Percentiles rank a stretch among this genome's conserved stretches.
phyloP scores from a whole-genome alignment of 1,140 invertebrate genomes.

The Polypedilum pembai region DNA sequence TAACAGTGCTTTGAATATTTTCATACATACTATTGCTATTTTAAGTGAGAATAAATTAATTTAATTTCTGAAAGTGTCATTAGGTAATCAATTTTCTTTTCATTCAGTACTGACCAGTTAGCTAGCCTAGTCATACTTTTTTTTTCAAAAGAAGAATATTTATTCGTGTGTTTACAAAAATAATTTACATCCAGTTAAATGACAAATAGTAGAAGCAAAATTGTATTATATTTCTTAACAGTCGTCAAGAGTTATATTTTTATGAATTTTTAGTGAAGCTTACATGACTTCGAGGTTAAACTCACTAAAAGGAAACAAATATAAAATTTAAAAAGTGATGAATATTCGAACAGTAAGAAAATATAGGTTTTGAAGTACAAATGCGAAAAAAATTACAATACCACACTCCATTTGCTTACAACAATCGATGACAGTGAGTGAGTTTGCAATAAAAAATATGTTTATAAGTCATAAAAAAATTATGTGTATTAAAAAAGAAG shows the following conservation, averaged over 20 bases:
- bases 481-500: neutral
- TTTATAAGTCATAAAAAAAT: neutral
- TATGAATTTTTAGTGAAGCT: too few relatives aligned
- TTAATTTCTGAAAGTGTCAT: neutral
- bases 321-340: too few relatives aligned
- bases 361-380: neutral
- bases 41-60: neutral
- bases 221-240: too few relatives aligned
- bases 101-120: too few relatives aligned
- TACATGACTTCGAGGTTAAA: too few relatives aligned
- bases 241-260: too few relatives aligned
- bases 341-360: too few relatives aligned
- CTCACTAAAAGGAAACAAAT: too few relatives aligned
- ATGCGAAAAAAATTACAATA: slow-evolving; percentile 2
- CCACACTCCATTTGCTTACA: neutral
- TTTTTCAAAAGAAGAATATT: neutral
- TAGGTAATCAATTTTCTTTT: neutral
- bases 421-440: neutral
- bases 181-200: slow-evolving; percentile 4
- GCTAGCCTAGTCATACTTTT: too few relatives aligned
- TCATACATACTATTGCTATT: neutral
- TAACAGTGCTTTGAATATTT: neutral
- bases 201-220: too few relatives aligned
- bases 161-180: neutral
- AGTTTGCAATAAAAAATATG: neutral